Conservation (phyloP, 1,140 invertebrate species). For the Halyomorpha halys region DNA sequence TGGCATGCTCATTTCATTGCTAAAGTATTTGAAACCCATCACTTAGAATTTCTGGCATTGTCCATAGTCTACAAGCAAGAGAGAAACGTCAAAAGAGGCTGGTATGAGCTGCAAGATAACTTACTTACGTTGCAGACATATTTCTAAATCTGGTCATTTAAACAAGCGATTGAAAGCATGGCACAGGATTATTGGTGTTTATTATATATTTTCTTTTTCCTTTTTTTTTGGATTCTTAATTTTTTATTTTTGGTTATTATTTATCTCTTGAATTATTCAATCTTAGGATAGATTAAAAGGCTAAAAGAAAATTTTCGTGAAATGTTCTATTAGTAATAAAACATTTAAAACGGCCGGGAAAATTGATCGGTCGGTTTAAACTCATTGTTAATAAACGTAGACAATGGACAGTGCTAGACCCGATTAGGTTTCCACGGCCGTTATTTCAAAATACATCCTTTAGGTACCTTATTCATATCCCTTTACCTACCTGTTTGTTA, state of each 20-base stretch:
- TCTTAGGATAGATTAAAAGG: background rate
- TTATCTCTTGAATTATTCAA: conserved; percentile 12
- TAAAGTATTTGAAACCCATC: conserved; percentile 5
- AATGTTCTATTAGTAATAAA: background rate
- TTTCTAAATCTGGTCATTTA: conserved; percentile 21
- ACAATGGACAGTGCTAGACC: conserved; percentile 29
- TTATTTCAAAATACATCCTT: conserved; percentile 16
- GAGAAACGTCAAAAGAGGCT: conserved; percentile 22
- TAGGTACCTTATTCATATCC: background rate
- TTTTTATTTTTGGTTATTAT: conserved; percentile 15
- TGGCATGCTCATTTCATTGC: background rate
- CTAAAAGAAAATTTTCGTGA: background rate
- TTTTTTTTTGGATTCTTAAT: conserved; percentile 3
- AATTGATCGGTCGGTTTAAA: conserved; percentile 21
- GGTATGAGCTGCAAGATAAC: conserved; percentile 25
- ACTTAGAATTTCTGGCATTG: conserved; percentile 27
- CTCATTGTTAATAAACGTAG: conserved; percentile 21
- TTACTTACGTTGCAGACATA: conserved; percentile 28
- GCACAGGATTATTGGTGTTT: conserved; percentile 28
- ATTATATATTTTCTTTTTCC: conserved; percentile 20
- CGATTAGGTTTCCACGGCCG: conserved; percentile 26
- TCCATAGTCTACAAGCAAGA: conserved; percentile 28
- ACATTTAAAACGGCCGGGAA: conserved; percentile 21
- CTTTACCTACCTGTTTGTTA: no score
- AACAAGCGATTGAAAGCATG: conserved; percentile 25